Evolutionary conservation across 2,113 vertebrate species (phyloP).

Genomic region (Nyctereutes procyonoides): DNA sequence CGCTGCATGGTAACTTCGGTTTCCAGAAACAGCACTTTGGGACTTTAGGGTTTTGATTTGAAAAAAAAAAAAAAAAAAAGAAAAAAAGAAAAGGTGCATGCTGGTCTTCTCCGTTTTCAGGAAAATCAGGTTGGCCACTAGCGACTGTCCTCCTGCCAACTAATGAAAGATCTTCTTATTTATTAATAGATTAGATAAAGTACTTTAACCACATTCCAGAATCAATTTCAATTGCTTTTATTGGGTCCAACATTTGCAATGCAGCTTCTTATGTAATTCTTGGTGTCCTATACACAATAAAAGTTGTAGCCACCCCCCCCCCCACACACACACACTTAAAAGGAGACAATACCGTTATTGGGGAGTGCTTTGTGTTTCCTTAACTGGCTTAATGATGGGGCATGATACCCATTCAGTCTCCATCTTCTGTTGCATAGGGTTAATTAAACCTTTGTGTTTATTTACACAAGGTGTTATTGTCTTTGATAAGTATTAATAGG

Average conservation of each 20-base stretch:
- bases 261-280: not conserved
- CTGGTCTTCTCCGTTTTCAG: not conserved
- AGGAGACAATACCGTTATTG: not conserved
- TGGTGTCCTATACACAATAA: not conserved
- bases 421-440: not conserved
- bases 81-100: not conserved
- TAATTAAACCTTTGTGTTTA: not conserved
- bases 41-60: constrained; percentile 23
- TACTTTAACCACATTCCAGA: constrained; percentile 34
- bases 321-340: not conserved
- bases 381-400: not conserved
- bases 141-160: not conserved
- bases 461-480: constrained; percentile 35
- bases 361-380: not conserved
- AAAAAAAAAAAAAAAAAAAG: not conserved
- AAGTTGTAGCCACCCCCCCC: not conserved
- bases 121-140: constrained; percentile 20
- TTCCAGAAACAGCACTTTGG: constrained; percentile 18
- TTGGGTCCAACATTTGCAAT: not conserved
- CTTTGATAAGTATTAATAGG: not conserved
- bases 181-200: constrained; percentile 29
- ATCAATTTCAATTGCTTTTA: not conserved
- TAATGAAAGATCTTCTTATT: constrained; percentile 14
- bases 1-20: not conserved
- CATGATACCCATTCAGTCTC: not conserved